Conservation (phyloP, 2,888 invertebrate species). For the Callyntrura guangdongensis region DNA sequence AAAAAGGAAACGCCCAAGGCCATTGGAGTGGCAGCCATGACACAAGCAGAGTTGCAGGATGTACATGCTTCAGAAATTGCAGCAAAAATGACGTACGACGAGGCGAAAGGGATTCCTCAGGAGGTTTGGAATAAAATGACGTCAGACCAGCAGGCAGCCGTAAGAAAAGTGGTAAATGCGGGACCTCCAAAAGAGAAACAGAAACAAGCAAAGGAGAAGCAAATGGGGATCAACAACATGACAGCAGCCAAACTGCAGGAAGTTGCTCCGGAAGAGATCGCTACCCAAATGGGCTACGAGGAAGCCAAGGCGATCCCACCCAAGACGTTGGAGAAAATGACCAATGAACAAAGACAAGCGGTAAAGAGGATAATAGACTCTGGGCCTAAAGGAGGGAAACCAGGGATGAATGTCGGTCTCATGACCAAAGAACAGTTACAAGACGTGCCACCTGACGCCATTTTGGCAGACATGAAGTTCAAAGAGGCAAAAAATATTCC, state of each 20-base stretch:
- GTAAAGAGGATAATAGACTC: conserved; percentile 3
- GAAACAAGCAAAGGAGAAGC: background rate
- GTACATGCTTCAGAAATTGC: conserved; percentile 27
- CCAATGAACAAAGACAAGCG: conserved; percentile 23
- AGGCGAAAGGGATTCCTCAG: conserved; percentile 28
- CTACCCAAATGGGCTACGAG: conserved; percentile 8
- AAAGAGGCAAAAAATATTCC: conserved; percentile 49
- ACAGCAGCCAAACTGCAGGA: conserved; percentile 14
- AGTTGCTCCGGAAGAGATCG: conserved; percentile 29
- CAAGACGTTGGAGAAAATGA: conserved; percentile 47
- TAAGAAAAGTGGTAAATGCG: conserved; percentile 21
- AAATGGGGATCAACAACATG: conserved; percentile 40
- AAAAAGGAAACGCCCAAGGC: background rate
- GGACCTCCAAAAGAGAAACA: background rate
- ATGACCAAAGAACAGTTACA: conserved; percentile 19
- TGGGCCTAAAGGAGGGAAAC: conserved; percentile 1
- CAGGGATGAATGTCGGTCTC: background rate
- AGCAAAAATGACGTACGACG: conserved; percentile 43
- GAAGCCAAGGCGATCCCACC: conserved; percentile 40
- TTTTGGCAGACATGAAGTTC: background rate
- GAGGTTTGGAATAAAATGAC: conserved; percentile 44
- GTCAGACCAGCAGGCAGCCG: conserved; percentile 32
- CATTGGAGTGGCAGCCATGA: conserved; percentile 43
- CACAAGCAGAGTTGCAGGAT: background rate
- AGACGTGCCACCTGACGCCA: background rate